Percentiles rank a stretch among this genome's conserved stretches.
Conservation (phyloP, 2,113 vertebrate genomes). For the Anarhynchus alexandrinus region DNA sequence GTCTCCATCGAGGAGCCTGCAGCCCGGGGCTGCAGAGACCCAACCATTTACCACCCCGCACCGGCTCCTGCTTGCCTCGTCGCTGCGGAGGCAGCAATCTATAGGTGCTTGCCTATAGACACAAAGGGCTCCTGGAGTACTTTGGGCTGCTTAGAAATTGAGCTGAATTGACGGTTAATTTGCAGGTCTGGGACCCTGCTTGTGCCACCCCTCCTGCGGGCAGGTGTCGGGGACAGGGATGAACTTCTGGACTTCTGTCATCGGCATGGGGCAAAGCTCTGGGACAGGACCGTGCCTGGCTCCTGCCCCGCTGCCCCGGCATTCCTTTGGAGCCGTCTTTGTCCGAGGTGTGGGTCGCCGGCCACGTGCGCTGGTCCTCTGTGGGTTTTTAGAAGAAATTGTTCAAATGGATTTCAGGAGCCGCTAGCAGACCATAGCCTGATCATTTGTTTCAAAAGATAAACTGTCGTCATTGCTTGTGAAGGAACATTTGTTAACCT, state of each 20-base stretch:
- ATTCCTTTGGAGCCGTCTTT: background rate
- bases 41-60: background rate
- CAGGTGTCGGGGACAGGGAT: accelerated
- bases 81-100: accelerated
- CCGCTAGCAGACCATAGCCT: background rate
- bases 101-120: background rate
- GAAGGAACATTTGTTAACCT: slow-evolving; percentile 65
- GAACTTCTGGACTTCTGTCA: background rate
- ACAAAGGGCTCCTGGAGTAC: background rate
- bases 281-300: background rate
- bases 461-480: slow-evolving; percentile 58
- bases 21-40: background rate
- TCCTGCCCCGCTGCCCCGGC: accelerated
- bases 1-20: background rate
- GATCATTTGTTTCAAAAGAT: slow-evolving; percentile 60
- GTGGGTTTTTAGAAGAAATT: background rate
- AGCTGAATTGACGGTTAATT: no score
- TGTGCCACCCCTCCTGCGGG: background rate
- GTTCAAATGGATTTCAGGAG: background rate
- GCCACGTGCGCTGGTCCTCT: accelerated
- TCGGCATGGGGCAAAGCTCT: accelerated
- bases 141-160: background rate
- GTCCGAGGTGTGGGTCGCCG: background rate
- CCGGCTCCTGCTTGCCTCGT: background rate
- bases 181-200: background rate